Evolutionary conservation across 2,888 invertebrate species (phyloP).

Genomic region (Scotopteryx bipunctaria): DNA sequence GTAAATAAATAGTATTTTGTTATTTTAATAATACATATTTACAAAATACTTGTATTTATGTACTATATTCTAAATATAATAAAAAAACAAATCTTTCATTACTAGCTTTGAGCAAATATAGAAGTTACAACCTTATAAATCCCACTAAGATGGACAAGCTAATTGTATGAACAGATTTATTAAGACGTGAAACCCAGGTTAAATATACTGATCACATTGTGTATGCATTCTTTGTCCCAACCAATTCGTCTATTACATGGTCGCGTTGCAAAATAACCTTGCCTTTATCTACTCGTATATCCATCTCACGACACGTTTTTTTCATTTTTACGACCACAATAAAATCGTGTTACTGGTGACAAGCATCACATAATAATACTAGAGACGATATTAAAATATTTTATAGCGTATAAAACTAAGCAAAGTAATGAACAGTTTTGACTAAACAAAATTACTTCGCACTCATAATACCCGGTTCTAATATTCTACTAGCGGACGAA

Average conservation of each 20-base stretch:
- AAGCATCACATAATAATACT: slow-evolving; percentile 43
- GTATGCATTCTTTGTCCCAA: slow-evolving; percentile 23
- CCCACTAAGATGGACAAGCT: neutral
- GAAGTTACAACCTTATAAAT: neutral
- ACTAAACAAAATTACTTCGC: too few species aligned
- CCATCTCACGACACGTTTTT: slow-evolving; percentile 49
- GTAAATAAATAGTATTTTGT: too few species aligned
- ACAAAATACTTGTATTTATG: neutral
- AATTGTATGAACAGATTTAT: neutral
- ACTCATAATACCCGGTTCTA: too few species aligned
- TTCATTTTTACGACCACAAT: slow-evolving; percentile 61
- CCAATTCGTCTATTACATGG: slow-evolving; percentile 33
- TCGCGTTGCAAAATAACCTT: slow-evolving; percentile 40
- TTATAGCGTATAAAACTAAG: slow-evolving; percentile 3
- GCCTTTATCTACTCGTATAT: slow-evolving; percentile 52
- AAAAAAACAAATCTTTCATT: too few species aligned
- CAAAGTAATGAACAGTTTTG: too few species aligned
- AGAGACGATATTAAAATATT: slow-evolving; percentile 10
- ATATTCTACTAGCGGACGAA: too few species aligned
- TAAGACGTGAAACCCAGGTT: neutral
- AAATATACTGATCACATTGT: neutral
- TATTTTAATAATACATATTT: too few species aligned
- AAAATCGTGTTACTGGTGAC: slow-evolving; percentile 57
- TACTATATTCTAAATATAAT: neutral
- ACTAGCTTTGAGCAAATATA: neutral